Evolutionary conservation across 2,113 vertebrate genomes (phyloP), one percentile per base, ranked within the genome.

Genomic region (Galbula dea): DNA sequence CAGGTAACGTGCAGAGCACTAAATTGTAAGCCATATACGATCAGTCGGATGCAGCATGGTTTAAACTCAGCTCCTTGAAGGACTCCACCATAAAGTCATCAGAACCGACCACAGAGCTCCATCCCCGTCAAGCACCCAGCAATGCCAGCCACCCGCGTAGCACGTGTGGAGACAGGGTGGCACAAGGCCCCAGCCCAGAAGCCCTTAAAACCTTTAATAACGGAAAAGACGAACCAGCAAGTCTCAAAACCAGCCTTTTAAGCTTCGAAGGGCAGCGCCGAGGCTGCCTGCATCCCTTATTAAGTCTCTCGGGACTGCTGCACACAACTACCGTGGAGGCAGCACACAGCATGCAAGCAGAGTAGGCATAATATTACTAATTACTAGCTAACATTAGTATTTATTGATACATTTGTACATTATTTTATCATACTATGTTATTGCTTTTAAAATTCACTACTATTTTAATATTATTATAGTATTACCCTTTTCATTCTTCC

Each of bases 11-110:
- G 3, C 49, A 9, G n/a, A 7, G 67, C 76, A 7, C 39, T 20
- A 4, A 12, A 21, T 0, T 1, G 5, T 1, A 5, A 27, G 23
- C 30, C 8, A 0, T 3, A 9, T 15, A 30, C 3, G 4, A 57
- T 41, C 48, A 21, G 48, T 3, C 5, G 16, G 86, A 15, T 1
- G 2, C 32, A 9, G 32, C 72, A 5, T 2, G 4, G 17, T 41
- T 20, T 12, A 5, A 1, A 32, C 59, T 39, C 59, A 6, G 3
- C 57, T 32, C 1, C 12, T 14, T 3, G 54, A 43, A 54, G 48
- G 36, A 2, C 75, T 54, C 29, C 30, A 8, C 48, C 4, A 0
- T 3, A 1, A 18, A 11, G 46, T 4, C 54, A 16, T 3, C 15
- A 1, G 39, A 16, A 9, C 12, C 0, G 2, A 9, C 24, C 20